Base-by-base conservation (phyloP, 2,797 vertebrate genomes). In the Poliocrania exsul region DNA sequence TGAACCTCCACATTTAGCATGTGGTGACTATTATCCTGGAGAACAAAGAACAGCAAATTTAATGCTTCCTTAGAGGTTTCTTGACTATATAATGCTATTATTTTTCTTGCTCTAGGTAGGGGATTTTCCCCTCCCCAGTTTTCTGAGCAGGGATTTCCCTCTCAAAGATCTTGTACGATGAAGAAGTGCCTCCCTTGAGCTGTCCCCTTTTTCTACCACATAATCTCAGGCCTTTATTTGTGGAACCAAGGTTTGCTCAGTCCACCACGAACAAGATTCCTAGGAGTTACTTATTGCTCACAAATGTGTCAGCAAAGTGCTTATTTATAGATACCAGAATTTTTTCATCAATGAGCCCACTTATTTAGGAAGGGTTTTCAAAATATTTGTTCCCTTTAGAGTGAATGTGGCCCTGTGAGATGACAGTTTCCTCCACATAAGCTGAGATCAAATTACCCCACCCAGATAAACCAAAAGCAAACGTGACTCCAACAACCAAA, bases 301-400 rank as follows among this genome's bases (percentile, higher is more conserved):
- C 38, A 66, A 92, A 93, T 83, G 64, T 92, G 79, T 61, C 82
- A 94, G 58, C 54, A 65, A 96, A 84, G 11, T 46, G 24, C 61
- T 90, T 49, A 90, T 94, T 62, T 92, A 70, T 16, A 66, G 66
- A 83, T 70, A 94, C 25, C 42, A 89, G 78, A 87, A 75, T 81
- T 83, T 77, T 51, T 88, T 94, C 54, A 86, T 93, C 79, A 93
- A 80, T 81, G 83, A 94, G 50, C 56, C 5, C 35, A 66, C 62
- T 92, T 92, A 81, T 86, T 96, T 81, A 81, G 40, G 69, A 88
- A 62, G 21, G 2, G 20, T 84, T 97, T 96, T 81, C 60, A 95
- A 79, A 94, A 72, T 91, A 85, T 93, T 88, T 83, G 12, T 93
- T 97, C 86, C 71, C 25, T 91, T 93, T 87, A 86, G 72, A 50